Evolutionary conservation across 2,113 vertebrate genomes (phyloP).

Genomic region (Otis tarda): DNA sequence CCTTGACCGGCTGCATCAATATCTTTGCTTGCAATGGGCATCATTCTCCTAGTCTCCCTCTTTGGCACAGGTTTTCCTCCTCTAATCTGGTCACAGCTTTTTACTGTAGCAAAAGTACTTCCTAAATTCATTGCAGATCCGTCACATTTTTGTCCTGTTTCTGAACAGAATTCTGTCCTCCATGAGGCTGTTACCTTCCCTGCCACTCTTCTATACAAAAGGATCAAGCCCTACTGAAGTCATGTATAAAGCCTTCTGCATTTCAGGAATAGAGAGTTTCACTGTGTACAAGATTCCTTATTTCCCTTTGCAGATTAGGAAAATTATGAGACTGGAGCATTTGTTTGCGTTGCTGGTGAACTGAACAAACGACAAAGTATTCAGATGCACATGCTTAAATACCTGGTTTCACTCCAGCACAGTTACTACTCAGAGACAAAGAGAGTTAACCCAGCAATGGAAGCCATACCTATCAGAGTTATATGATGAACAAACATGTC

Average conservation of each 20-base stretch:
- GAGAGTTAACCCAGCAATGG: not conserved
- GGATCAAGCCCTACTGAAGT: not conserved
- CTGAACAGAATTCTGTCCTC: not conserved
- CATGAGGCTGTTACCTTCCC: not conserved
- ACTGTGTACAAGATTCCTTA: not conserved
- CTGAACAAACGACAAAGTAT: not conserved
- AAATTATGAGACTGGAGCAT: not conserved
- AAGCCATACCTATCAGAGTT: not conserved
- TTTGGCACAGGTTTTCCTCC: not conserved
- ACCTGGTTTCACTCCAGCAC: not conserved
- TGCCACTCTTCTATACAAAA: not conserved
- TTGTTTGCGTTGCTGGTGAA: not conserved
- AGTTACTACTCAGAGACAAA: not conserved
- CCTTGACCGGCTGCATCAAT: not conserved
- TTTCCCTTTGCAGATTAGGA: not conserved
- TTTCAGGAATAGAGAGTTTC: not conserved
- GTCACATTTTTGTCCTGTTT: not conserved
- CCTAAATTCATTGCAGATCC: not conserved
- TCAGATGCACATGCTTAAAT: not conserved
- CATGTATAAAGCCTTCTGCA: not conserved
- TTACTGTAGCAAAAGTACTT: not conserved
- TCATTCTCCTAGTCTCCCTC: not conserved
- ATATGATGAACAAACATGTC: constrained; percentile 41
- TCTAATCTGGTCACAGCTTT: not conserved
- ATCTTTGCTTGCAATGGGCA: not conserved